These are phyloP conservation scores for Tipula helvola DNA, from an alignment of 2,888 invertebrate species.

Conservation along the genomic window DNA sequence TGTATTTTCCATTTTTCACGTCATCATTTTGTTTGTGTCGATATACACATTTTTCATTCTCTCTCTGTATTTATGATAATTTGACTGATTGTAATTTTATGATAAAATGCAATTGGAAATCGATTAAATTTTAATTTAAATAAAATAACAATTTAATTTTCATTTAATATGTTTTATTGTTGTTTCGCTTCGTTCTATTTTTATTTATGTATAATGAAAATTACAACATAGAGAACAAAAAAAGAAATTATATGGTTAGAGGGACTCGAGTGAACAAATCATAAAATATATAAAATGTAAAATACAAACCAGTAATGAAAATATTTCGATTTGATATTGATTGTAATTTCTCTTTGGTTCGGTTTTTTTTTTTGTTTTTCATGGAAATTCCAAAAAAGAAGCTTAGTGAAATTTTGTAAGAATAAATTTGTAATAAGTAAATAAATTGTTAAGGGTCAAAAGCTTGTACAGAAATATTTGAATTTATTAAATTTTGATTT, in stretches of 20 bases:
- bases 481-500: no score
- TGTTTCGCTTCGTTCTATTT: background rate
- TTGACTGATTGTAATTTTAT: constrained; percentile 4
- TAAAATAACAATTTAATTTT: background rate
- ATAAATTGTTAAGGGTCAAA: no score
- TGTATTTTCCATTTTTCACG: background rate
- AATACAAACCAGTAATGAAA: background rate
- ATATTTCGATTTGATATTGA: background rate
- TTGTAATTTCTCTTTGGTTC: background rate
- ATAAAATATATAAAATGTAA: background rate
- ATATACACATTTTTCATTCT: background rate
- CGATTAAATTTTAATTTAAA: background rate
- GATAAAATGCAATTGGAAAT: background rate
- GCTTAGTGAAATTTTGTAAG: no score
- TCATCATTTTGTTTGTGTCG: background rate
- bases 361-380: no score
- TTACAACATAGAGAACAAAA: background rate
- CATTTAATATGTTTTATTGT: background rate
- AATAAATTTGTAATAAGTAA: no score
- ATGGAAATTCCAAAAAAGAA: no score
- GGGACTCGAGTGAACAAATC: background rate
- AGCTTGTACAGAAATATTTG: no score
- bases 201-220: background rate
- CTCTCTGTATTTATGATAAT: background rate
- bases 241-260: background rate